These are phyloP conservation scores for Indicator indicator DNA, from an alignment of 2,113 vertebrate genomes.

Conservation along the genomic window DNA sequence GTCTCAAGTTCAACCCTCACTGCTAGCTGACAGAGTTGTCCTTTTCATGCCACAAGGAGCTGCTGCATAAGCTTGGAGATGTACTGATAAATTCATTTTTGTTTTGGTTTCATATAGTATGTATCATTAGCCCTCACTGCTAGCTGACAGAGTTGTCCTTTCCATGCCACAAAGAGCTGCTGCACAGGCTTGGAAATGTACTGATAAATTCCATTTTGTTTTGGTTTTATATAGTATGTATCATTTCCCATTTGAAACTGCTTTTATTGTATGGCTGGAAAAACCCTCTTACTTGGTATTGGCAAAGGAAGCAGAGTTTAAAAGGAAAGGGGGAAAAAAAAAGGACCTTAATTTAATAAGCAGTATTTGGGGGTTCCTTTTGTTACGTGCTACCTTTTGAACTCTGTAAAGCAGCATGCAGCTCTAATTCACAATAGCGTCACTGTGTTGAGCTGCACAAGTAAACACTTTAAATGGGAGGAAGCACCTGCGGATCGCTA, in stretches of 20 bases:
- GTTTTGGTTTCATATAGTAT: not conserved
- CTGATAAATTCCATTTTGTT: slow-evolving; percentile 2
- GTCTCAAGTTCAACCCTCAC: not conserved
- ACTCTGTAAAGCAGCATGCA: slow-evolving; percentile 25
- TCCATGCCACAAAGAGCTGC: not conserved
- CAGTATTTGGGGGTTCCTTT: slow-evolving; percentile 53
- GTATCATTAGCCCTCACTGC: not conserved
- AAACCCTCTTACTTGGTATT: slow-evolving; percentile 40
- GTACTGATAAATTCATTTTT: not conserved
- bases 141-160: not conserved
- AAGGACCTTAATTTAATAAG: not conserved
- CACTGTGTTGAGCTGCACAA: slow-evolving; percentile 16
- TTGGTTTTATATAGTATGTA: not conserved
- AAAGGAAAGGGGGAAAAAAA: not conserved
- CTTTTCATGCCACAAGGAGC: not conserved
- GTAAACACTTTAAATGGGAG: slow-evolving; percentile 73
- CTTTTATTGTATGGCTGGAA: slow-evolving; percentile 43
- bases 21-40: not conserved
- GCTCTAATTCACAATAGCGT: not conserved
- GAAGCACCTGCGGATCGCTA: slow-evolving; percentile 62
- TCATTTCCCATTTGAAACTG: slow-evolving; percentile 42
- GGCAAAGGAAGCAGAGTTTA: slow-evolving; percentile 34
- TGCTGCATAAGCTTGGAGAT: not conserved
- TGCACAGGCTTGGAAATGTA: not conserved
- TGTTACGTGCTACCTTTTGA: slow-evolving; percentile 61